phyloP scores from a whole-genome alignment of 1,140 invertebrate species.

The Calliphora vicina region DNA sequence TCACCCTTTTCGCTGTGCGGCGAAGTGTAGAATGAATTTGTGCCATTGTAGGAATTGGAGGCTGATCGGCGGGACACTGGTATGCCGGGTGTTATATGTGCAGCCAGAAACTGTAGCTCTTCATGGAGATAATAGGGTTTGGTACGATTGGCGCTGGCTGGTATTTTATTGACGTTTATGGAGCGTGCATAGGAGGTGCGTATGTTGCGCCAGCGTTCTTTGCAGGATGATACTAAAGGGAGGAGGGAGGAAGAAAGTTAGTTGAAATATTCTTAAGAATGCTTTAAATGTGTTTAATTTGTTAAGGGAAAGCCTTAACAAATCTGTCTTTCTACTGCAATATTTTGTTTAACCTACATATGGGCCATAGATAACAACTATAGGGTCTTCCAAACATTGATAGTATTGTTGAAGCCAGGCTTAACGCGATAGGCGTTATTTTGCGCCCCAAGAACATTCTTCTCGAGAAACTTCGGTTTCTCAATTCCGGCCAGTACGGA shows the following conservation, averaged over 20 bases:
- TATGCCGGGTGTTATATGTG: slow-evolving; percentile 53
- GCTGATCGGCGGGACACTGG: slow-evolving; percentile 46
- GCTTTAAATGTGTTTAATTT: background rate
- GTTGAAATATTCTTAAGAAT: background rate
- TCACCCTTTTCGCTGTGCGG: slow-evolving; percentile 37
- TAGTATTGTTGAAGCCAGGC: no score
- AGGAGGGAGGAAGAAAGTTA: background rate
- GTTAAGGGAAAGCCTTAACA: no score
- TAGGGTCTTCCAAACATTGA: no score
- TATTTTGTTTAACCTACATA: no score
- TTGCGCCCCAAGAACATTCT: no score
- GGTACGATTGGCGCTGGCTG: slow-evolving; percentile 46
- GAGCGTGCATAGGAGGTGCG: slow-evolving; percentile 52
- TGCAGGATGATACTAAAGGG: slow-evolving; percentile 49
- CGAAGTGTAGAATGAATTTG: slow-evolving; percentile 15
- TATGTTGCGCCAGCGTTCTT: slow-evolving; percentile 57
- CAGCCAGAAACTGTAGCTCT: slow-evolving; percentile 49
- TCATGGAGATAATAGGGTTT: slow-evolving; percentile 54
- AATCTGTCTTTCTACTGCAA: no score
- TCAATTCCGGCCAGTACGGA: no score
- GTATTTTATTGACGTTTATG: slow-evolving; percentile 47
- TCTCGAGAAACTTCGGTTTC: no score
- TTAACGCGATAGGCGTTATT: no score
- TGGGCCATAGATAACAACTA: no score
- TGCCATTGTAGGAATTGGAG: background rate